A percentile compares a stretch with the other conserved stretches of the same genome.
phyloP scores from a whole-genome alignment of 2,888 invertebrate genomes.

The Tachina lurida region DNA sequence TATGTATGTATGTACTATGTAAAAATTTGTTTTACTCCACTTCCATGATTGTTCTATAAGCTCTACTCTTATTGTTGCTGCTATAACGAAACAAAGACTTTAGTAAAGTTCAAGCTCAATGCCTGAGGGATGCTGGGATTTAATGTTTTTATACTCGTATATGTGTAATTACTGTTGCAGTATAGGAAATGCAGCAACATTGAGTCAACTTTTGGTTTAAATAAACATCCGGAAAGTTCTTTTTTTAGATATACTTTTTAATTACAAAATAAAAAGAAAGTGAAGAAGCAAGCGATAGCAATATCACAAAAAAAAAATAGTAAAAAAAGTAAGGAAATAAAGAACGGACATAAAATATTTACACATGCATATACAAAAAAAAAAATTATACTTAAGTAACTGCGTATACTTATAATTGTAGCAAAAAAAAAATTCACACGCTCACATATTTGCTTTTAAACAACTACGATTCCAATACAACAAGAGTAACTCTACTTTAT shows the following conservation, averaged over 20 bases:
- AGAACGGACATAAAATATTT: not conserved
- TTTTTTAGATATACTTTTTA: slow-evolving; percentile 10
- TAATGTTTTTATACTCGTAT: not conserved
- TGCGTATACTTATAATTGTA: not conserved
- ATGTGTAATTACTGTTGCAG: slow-evolving; percentile 22
- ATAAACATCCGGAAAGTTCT: slow-evolving; percentile 29
- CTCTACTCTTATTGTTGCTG: slow-evolving; percentile 20
- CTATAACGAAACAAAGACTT: slow-evolving; percentile 33
- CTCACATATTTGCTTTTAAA: no score
- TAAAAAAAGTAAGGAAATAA: not conserved
- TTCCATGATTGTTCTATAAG: slow-evolving; percentile 52
- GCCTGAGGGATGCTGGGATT: slow-evolving; percentile 33
- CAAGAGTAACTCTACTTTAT: no score
- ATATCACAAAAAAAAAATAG: not conserved
- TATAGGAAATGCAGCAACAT: slow-evolving; percentile 54
- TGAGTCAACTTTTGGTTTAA: slow-evolving; percentile 37
- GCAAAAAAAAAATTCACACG: not conserved
- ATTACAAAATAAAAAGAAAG: not conserved
- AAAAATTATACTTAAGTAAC: no score
- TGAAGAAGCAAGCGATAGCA: not conserved
- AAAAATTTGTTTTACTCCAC: not conserved
- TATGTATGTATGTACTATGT: not conserved
- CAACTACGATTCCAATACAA: no score
- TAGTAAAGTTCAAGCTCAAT: slow-evolving; percentile 65
- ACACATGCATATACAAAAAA: no score